These are phyloP conservation scores for Oxytorus armatus DNA, from an alignment of 2,888 invertebrate species.

Conservation along the genomic window DNA sequence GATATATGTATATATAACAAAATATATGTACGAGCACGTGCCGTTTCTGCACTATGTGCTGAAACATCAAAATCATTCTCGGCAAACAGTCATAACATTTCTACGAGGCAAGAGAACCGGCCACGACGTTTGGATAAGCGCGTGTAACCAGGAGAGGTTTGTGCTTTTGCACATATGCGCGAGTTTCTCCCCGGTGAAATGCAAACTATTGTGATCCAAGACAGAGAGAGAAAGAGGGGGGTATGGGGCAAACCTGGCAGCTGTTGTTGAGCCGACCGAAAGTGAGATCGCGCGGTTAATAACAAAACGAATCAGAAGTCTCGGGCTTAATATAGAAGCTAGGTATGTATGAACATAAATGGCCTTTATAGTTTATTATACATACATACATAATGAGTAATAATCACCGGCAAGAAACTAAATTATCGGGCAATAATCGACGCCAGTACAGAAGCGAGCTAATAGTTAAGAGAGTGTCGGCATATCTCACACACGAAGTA, in stretches of 20 bases:
- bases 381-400: conserved; percentile 42
- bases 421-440: conserved; percentile 71
- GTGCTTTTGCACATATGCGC: conserved; percentile 17
- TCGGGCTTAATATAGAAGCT: conserved; percentile 22
- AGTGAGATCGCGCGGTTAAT: conserved; percentile 63
- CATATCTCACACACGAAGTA: conserved; percentile 11
- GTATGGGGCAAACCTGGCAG: conserved; percentile 67
- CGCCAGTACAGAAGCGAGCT: conserved; percentile 59
- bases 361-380: not conserved
- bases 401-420: conserved; percentile 55
- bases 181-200: conserved; percentile 80
- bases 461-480: conserved; percentile 17
- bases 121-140: conserved; percentile 10
- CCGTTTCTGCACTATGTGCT: not conserved
- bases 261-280: conserved; percentile 53
- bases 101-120: not conserved
- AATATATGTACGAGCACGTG: not conserved
- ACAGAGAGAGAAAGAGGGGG: too few relatives aligned
- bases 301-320: conserved; percentile 53
- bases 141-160: not conserved
- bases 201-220: conserved; percentile 77
- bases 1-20: not conserved
- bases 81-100: conserved; percentile 3
- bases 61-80: conserved; percentile 5
- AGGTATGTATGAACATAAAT: not conserved